Conservation (phyloP, 2,113 vertebrate genomes). For the Maccullochella peelii region DNA sequence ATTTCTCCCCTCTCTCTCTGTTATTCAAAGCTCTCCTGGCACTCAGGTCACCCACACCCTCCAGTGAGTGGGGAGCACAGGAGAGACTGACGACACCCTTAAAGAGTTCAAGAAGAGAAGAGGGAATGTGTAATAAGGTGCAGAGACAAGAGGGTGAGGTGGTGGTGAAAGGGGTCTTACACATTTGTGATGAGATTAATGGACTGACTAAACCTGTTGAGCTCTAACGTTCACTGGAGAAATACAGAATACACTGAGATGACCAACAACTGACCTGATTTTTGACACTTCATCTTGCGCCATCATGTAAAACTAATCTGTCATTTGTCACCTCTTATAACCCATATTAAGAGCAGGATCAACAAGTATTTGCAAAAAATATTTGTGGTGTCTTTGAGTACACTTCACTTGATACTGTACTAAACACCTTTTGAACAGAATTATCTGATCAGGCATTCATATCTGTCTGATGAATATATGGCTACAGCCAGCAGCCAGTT, state of each 20-base stretch:
- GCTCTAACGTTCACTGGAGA: slow-evolving; percentile 17
- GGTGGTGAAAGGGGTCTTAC: slow-evolving; percentile 42
- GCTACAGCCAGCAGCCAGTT: neutral
- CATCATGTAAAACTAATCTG: slow-evolving; percentile 21
- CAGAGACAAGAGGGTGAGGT: slow-evolving; percentile 36
- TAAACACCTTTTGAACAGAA: neutral
- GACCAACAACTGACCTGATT: slow-evolving; percentile 30
- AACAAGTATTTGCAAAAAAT: slow-evolving; percentile 31
- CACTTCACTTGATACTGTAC: slow-evolving; percentile 22
- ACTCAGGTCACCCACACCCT: slow-evolving; percentile 77
- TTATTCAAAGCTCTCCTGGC: slow-evolving; percentile 80
- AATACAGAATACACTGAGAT: slow-evolving; percentile 24
- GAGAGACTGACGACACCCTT: slow-evolving; percentile 65
- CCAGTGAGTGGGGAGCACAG: slow-evolving; percentile 57
- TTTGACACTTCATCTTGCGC: slow-evolving; percentile 47
- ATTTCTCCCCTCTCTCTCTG: slow-evolving; percentile 73
- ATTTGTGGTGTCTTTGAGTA: neutral
- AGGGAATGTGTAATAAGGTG: slow-evolving; percentile 41
- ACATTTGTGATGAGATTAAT: slow-evolving; percentile 50
- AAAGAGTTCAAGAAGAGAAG: slow-evolving; percentile 64
- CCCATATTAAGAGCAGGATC: slow-evolving; percentile 35
- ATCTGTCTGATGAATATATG: too few species aligned
- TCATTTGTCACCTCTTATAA: slow-evolving; percentile 28
- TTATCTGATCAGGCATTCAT: neutral
- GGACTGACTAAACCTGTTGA: slow-evolving; percentile 47